Base-by-base conservation (phyloP, 2,113 vertebrate species). In the Syngnathus floridae region DNA sequence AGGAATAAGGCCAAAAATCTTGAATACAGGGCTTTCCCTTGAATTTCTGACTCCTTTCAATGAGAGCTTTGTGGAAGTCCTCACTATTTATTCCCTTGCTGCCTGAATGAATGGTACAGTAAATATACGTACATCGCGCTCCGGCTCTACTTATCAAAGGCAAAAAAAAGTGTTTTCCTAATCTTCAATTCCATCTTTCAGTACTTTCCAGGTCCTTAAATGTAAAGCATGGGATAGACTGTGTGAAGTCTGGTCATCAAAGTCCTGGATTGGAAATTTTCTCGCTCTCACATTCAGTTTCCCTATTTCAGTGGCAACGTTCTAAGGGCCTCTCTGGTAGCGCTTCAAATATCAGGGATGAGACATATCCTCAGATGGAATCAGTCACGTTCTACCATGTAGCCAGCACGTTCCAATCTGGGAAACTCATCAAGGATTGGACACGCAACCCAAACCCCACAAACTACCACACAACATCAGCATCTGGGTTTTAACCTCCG, bases 11-110 rank as follows among this genome's bases (percentile, higher is more conserved):
- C 79, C 80, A 82, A 84, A 80, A 78, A 76, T 21, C 52, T 87
- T 88, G 78, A 87, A 86, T 78, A 80, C 61, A 48, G 66, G 72
- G 52, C 69, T 79, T 82, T 56, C 63, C 73, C 69, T 63, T 74
- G 65, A 71, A 63, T 87, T 82, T 88, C 79, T 88, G 82, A 89
- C 84, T 87, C 82, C 75, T 82, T 83, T 87, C 80, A 91, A 90
- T 91, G 90, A 77, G 71, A 73, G 83, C 88, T 86, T 87, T 92
- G 90, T 91, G 80, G 75, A 59, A 4, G 61, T 52, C 35, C 64
- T 73, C 69, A 75, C 71, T 81, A 73, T 85, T 85, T 81, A 73
- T 85, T 85, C 74, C 84, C 78, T 86, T 76, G 78, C 86, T 78
- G 67, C 81, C 74, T 73, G 79, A 78, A 78, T 76, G 88, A 90